Evolutionary conservation across 64 coral and sea anemone species (phyloP).

Genomic region (Montipora cactus): DNA sequence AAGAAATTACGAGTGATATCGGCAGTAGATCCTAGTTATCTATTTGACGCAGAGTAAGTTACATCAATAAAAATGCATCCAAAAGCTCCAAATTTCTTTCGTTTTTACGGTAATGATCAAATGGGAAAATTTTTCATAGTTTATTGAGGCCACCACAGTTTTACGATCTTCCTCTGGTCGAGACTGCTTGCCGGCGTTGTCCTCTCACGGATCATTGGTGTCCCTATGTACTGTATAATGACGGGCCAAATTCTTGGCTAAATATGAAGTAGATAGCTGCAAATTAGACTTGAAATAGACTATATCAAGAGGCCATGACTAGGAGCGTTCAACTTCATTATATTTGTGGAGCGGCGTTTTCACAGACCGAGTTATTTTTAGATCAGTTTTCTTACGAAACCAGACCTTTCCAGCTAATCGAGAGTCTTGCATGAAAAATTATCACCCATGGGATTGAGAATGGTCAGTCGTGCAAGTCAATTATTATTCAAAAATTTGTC

Average conservation of each 20-base stretch:
- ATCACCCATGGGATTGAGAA: too few relatives aligned
- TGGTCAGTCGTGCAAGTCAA: too few relatives aligned
- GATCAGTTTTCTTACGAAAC: too few relatives aligned
- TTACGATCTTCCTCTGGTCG: neutral
- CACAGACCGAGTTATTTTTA: too few relatives aligned
- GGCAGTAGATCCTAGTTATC: neutral
- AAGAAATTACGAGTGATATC: neutral
- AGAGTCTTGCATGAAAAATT: neutral
- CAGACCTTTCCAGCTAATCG: too few relatives aligned
- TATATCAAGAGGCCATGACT: neutral
- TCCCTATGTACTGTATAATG: neutral
- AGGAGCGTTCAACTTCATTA: too few relatives aligned
- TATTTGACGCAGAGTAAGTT: neutral
- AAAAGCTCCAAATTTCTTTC: neutral
- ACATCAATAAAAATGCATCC: neutral
- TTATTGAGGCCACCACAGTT: neutral
- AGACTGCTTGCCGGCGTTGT: neutral
- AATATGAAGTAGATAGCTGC: neutral
- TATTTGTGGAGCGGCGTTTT: too few relatives aligned
- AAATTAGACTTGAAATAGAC: neutral
- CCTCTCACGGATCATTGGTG: neutral
- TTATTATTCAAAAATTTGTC: too few relatives aligned
- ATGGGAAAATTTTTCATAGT: neutral
- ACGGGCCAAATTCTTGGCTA: neutral
- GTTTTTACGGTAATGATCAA: neutral